These are phyloP conservation scores for Erpobdella octoculata DNA, from an alignment of 2,888 invertebrate species.

Conservation along the genomic window DNA sequence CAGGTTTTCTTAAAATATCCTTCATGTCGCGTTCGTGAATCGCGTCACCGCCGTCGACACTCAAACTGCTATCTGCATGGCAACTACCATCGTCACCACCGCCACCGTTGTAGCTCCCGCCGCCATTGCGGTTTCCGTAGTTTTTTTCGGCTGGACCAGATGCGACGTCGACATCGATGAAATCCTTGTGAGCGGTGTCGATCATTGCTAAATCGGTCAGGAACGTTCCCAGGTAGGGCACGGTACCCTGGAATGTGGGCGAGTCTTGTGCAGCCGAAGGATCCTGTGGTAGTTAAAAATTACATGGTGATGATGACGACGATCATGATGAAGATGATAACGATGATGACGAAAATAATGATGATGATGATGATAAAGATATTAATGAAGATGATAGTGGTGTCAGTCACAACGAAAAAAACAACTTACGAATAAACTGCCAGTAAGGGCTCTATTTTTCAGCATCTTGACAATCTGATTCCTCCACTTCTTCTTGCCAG, in stretches of 20 bases:
- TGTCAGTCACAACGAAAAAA: too few species aligned
- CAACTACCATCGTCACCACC: not conserved
- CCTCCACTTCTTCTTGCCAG: not conserved
- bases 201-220: constrained; percentile 91
- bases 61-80: not conserved
- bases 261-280: not conserved
- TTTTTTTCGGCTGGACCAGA: not conserved
- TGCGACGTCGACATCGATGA: not conserved
- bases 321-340: too few species aligned
- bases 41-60: not conserved
- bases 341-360: too few species aligned
- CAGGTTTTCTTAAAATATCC: not conserved
- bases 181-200: constrained; percentile 55
- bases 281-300: too few species aligned
- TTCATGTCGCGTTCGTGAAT: not conserved
- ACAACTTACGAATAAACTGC: constrained; percentile 20
- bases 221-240: constrained; percentile 94
- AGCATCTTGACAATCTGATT: not conserved
- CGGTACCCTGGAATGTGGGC: constrained; percentile 63
- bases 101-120: not conserved
- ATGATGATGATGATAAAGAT: too few species aligned
- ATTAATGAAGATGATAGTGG: too few species aligned
- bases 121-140: not conserved
- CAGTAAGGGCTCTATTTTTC: constrained; percentile 17
- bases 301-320: too few species aligned